These are phyloP conservation scores for Papilio polytes DNA, from an alignment of 1,140 invertebrate genomes.

Conservation along the genomic window DNA sequence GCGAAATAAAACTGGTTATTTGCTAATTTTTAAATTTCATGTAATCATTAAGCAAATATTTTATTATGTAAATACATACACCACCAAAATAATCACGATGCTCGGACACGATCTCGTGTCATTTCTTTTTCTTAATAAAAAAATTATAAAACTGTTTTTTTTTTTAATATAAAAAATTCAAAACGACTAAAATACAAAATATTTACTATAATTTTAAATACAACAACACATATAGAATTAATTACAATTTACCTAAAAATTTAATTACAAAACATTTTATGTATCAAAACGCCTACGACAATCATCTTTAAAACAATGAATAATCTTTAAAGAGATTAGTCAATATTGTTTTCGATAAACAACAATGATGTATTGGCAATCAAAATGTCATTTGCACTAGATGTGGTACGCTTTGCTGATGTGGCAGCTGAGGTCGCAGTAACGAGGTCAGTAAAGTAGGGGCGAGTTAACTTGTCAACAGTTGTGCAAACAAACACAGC, in stretches of 20 bases:
- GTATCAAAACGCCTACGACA: background rate
- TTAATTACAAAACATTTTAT: background rate
- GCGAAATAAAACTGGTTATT: background rate
- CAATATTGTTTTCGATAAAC: background rate
- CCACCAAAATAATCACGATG: background rate
- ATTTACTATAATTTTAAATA: too few relatives aligned
- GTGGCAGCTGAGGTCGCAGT: slow-evolving; percentile 7
- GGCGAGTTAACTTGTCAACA: slow-evolving; percentile 10
- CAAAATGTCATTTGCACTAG: slow-evolving; percentile 31
- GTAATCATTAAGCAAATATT: background rate
- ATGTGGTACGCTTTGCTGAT: background rate
- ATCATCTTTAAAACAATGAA: background rate
- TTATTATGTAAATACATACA: background rate
- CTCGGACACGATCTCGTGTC: too few relatives aligned
- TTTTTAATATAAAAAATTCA: too few relatives aligned
- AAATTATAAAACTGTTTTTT: background rate
- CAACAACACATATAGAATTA: too few relatives aligned
- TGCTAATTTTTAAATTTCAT: background rate
- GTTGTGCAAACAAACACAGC: slow-evolving; percentile 1
- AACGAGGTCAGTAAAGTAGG: slow-evolving; percentile 30
- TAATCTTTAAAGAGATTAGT: background rate
- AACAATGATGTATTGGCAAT: slow-evolving; percentile 27
- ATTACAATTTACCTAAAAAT: background rate
- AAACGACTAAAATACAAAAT: too few relatives aligned
- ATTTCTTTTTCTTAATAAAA: background rate